Conservation (phyloP, 2,888 invertebrate species). For the Philhelius pedissequus region DNA sequence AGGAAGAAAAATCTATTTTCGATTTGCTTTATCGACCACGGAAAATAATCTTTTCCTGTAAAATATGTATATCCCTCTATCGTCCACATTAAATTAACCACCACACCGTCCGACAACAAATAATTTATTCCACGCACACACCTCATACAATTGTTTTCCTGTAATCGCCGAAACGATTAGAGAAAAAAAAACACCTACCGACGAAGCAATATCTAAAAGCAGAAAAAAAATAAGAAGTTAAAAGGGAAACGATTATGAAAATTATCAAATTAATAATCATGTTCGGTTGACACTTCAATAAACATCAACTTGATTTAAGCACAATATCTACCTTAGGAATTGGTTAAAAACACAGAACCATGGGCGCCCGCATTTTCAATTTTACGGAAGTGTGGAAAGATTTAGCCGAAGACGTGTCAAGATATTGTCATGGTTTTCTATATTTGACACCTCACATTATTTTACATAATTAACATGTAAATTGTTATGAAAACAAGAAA, state of each 20-base stretch:
- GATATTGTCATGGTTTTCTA: neutral
- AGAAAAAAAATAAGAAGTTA: neutral
- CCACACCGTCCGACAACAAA: neutral
- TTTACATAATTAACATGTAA: conserved; percentile 14
- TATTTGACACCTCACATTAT: neutral
- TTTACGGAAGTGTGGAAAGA: conserved; percentile 23
- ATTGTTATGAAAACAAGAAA: conserved; percentile 25
- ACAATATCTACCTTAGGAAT: neutral
- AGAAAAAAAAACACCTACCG: neutral
- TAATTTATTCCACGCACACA: neutral
- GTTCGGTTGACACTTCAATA: conserved; percentile 20
- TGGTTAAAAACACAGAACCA: neutral
- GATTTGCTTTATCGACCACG: neutral
- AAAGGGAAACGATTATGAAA: conserved; percentile 12
- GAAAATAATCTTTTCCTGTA: conserved; percentile 7
- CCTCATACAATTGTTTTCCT: conserved; percentile 10
- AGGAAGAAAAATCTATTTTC: neutral
- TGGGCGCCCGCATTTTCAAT: neutral
- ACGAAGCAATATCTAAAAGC: neutral
- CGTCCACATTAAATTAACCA: neutral
- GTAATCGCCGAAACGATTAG: neutral
- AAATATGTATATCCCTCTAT: neutral
- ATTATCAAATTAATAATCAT: conserved; percentile 10
- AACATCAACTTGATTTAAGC: conserved; percentile 23
- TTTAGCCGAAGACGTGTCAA: conserved; percentile 16